These are phyloP conservation scores for Botia almorhae DNA, from an alignment of 2,797 vertebrate genomes.

Conservation along the genomic window DNA sequence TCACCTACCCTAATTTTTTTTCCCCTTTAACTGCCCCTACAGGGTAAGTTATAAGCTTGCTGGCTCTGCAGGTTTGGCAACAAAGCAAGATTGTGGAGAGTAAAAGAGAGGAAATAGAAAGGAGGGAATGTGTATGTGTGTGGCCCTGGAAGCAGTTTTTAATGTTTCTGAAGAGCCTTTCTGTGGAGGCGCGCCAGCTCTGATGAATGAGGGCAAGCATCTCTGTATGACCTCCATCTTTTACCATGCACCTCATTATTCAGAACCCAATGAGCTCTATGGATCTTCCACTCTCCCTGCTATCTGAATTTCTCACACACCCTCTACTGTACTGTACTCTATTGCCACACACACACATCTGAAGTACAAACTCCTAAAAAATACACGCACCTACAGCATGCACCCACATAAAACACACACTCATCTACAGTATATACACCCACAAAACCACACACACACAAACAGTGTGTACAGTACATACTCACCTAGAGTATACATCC, in stretches of 20 bases:
- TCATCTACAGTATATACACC: not conserved
- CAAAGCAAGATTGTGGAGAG: slow-evolving; percentile 46
- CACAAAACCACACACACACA: slow-evolving; percentile 14
- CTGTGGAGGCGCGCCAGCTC: slow-evolving; percentile 58
- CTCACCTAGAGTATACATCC: not conserved
- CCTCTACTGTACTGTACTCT: not conserved
- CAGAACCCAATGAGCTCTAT: slow-evolving; percentile 53
- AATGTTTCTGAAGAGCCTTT: slow-evolving; percentile 63
- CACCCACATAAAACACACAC: not conserved
- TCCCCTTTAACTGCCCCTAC: slow-evolving; percentile 51
- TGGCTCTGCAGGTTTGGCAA: slow-evolving; percentile 57
- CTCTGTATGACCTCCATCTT: slow-evolving; percentile 62
- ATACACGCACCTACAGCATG: not conserved
- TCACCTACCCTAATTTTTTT: slow-evolving; percentile 21
- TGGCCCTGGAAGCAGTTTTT: slow-evolving; percentile 63
- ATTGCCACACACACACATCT: not conserved
- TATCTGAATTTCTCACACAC: slow-evolving; percentile 36
- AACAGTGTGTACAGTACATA: not conserved
- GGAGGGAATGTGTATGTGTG: slow-evolving; percentile 46
- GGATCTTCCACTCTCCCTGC: slow-evolving; percentile 46
- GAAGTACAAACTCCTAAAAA: not conserved
- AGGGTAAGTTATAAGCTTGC: slow-evolving; percentile 58
- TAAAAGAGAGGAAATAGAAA: slow-evolving; percentile 24
- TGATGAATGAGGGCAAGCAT: slow-evolving; percentile 65
- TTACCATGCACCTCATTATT: slow-evolving; percentile 64